Evolutionary conservation across 1,140 invertebrate genomes (phyloP).

Genomic region (Solenopsis invicta): DNA sequence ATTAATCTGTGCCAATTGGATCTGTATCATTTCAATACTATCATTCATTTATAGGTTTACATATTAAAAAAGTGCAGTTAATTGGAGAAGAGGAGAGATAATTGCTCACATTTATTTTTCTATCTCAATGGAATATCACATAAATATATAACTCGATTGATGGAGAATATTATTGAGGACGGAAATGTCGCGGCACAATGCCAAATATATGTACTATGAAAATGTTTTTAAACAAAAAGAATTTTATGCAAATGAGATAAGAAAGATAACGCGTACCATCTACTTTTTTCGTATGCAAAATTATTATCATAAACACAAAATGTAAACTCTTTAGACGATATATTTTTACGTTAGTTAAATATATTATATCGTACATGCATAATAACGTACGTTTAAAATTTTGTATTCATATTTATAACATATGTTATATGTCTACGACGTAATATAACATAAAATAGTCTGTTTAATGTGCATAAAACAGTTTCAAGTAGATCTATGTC

Average conservation of each 20-base stretch:
- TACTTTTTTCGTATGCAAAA: not conserved
- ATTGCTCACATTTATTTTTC: conserved; percentile 9
- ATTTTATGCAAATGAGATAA: conserved; percentile 22
- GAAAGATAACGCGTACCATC: not conserved
- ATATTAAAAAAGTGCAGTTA: conserved; percentile 29
- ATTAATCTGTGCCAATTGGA: conserved; percentile 18
- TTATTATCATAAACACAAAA: conserved; percentile 28
- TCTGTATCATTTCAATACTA: conserved; percentile 19
- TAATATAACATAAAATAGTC: not conserved
- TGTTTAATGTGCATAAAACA: conserved; percentile 6
- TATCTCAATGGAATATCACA: not conserved
- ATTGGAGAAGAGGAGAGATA: not conserved
- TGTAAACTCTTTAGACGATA: conserved; percentile 23
- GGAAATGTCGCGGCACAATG: not conserved
- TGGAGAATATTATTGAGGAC: not conserved
- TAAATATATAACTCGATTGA: not conserved
- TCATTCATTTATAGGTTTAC: conserved; percentile 38
- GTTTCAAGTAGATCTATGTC: not conserved
- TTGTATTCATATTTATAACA: not conserved
- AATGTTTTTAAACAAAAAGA: not conserved
- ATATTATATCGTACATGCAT: not conserved
- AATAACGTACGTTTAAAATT: not conserved
- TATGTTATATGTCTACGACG: too few species aligned
- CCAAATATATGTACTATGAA: not conserved
- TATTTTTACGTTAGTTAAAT: conserved; percentile 28